A percentile compares a stretch with the other conserved stretches of the same genome.
phyloP scores from a whole-genome alignment of 2,888 invertebrate genomes.

The Pseudococcus longispinus region DNA sequence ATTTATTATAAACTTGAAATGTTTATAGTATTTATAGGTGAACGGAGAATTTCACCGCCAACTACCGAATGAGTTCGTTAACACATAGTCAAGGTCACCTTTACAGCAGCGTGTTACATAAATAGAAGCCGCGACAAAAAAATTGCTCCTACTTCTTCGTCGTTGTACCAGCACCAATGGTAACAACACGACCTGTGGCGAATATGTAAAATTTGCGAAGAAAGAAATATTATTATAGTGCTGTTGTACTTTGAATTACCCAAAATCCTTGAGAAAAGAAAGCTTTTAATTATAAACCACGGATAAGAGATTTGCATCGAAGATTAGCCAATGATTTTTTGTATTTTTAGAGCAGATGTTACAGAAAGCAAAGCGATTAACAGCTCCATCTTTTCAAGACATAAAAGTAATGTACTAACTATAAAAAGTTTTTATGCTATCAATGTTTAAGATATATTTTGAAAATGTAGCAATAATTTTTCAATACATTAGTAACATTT shows the following conservation, averaged over 20 bases:
- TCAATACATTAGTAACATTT: no score
- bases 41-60: background rate
- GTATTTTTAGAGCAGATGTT: no score
- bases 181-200: background rate
- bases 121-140: conserved; percentile 44
- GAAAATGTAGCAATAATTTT: no score
- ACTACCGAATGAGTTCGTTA: conserved; percentile 41
- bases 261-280: no score
- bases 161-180: background rate
- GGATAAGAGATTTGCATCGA: no score
- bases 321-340: no score
- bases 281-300: no score
- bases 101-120: conserved; percentile 51
- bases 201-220: background rate
- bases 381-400: no score
- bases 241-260: background rate
- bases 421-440: no score
- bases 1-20: background rate
- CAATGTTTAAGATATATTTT: no score
- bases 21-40: background rate
- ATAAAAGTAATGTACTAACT: no score
- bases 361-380: no score
- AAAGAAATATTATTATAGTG: background rate
- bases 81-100: conserved; percentile 54
- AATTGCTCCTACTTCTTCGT: conserved; percentile 16